Conservation (phyloP, 2,797 vertebrate species). For the Sebastes flavidus region DNA sequence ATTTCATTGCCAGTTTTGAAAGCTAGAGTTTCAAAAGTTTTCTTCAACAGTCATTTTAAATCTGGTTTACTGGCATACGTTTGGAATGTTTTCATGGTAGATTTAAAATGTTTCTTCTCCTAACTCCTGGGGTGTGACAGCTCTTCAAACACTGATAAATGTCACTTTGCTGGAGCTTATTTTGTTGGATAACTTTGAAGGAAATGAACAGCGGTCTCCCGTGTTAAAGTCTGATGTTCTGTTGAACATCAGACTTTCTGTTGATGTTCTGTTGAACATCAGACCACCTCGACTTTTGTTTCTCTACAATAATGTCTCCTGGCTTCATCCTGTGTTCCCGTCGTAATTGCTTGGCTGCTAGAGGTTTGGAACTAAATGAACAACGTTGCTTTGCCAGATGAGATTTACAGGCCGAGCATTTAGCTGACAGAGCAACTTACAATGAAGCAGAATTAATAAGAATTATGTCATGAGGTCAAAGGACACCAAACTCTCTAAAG, state of each 20-base stretch:
- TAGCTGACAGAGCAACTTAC: not conserved
- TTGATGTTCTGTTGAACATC: not conserved
- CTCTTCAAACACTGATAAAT: not conserved
- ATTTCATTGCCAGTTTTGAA: not conserved
- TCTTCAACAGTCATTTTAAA: not conserved
- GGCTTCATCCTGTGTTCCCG: not conserved
- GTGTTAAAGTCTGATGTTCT: not conserved
- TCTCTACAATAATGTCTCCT: not conserved
- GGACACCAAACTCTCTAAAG: too few relatives aligned
- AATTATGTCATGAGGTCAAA: not conserved
- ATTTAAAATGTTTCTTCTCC: not conserved
- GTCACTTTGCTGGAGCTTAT: not conserved
- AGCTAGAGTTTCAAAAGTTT: not conserved
- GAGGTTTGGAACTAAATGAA: not conserved
- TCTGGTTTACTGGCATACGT: not conserved
- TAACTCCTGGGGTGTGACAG: too few relatives aligned
- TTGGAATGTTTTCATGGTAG: not conserved
- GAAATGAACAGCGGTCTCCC: not conserved
- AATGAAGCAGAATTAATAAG: not conserved
- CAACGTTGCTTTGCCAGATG: not conserved
- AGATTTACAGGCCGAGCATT: not conserved
- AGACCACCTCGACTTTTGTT: not conserved
- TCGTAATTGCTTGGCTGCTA: not conserved
- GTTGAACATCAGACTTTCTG: not conserved
- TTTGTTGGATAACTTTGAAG: not conserved